Evolutionary conservation across 1,140 invertebrate genomes (phyloP).

Genomic region (Asobara japonica): DNA sequence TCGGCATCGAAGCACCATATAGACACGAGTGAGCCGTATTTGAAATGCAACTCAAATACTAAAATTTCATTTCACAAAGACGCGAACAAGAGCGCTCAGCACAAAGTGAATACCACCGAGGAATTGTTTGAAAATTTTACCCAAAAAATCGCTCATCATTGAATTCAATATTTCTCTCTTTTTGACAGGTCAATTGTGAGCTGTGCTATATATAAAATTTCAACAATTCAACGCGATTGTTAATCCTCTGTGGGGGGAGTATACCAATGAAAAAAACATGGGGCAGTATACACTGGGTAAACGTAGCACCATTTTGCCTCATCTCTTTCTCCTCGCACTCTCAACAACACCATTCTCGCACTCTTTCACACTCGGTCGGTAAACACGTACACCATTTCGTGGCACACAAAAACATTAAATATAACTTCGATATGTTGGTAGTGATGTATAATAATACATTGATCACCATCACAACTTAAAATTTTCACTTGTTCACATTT

Average conservation of each 20-base stretch:
- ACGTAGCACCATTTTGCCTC: slow-evolving; percentile 17
- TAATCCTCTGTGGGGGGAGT: neutral
- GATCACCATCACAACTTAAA: no score
- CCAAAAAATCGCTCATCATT: neutral
- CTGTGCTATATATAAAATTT: no score
- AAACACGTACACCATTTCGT: slow-evolving; percentile 22
- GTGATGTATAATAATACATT: no score
- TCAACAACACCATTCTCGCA: slow-evolving; percentile 18
- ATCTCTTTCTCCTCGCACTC: slow-evolving; percentile 11
- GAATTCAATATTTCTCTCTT: no score
- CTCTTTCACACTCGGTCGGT: slow-evolving; percentile 15
- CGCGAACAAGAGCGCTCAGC: neutral
- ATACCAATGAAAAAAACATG: neutral
- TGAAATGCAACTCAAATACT: neutral
- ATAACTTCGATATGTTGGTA: neutral
- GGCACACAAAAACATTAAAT: slow-evolving; percentile 13
- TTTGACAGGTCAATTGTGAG: no score
- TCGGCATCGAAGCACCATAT: neutral
- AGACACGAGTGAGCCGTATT: no score
- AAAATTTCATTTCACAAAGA: neutral
- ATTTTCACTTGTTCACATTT: no score
- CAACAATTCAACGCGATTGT: neutral
- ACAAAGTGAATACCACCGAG: neutral
- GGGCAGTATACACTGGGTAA: slow-evolving; percentile 23
- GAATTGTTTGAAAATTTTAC: neutral